Evolutionary conservation across 2,888 invertebrate species (phyloP).

Genomic region (Pyrochroa serraticornis): DNA sequence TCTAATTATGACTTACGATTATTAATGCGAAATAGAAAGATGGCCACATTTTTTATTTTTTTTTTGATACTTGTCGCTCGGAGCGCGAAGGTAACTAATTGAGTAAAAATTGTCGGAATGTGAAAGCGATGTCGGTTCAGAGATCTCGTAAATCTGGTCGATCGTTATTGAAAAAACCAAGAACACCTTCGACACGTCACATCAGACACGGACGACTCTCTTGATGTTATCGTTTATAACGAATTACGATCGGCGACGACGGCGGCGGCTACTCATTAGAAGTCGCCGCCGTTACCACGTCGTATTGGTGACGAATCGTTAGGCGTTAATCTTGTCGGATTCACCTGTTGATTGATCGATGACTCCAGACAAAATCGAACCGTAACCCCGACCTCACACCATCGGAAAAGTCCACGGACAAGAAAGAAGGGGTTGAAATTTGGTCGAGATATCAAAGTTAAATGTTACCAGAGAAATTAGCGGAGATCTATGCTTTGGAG

Average conservation of each 20-base stretch:
- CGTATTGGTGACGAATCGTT: constrained; percentile 21
- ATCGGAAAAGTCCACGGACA: too few species aligned
- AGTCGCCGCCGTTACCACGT: constrained; percentile 24
- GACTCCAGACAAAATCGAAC: not conserved
- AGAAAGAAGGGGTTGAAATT: too few species aligned
- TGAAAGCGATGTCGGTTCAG: constrained; percentile 10
- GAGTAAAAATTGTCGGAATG: constrained; percentile 18
- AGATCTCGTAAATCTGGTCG: constrained; percentile 27
- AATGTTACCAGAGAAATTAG: too few species aligned
- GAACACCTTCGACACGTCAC: constrained; percentile 30
- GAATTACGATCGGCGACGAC: constrained; percentile 30
- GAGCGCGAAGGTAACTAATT: constrained; percentile 16
- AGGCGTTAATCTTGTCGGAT: constrained; percentile 15
- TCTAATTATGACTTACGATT: constrained; percentile 8
- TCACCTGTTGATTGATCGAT: constrained; percentile 20
- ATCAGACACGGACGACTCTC: constrained; percentile 14
- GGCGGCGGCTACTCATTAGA: constrained; percentile 33
- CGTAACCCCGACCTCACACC: too few species aligned
- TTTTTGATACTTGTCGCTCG: too few species aligned
- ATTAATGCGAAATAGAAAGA: too few species aligned
- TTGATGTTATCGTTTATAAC: constrained; percentile 30
- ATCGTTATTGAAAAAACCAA: constrained; percentile 27
- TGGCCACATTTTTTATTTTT: too few species aligned
- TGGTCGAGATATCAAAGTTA: too few species aligned
- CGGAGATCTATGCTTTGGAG: too few species aligned